Evolutionary conservation across 2,797 vertebrate genomes (phyloP).

Genomic region (Ctenosaura bakeri): DNA sequence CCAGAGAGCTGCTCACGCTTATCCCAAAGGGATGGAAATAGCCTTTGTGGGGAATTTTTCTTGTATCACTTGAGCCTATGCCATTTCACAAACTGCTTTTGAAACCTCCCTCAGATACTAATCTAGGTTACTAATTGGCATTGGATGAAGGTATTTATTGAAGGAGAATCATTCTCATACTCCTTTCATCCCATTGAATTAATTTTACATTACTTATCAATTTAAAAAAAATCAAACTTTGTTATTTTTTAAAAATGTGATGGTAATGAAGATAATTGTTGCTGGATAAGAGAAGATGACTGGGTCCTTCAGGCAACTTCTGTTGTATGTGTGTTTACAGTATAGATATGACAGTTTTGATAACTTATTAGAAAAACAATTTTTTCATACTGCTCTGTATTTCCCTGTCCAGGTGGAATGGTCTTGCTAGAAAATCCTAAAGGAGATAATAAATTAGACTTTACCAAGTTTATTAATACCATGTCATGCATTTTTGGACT

Average conservation of each 20-base stretch:
- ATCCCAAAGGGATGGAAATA: background rate
- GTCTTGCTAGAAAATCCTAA: constrained; percentile 95
- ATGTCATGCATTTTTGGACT: constrained; percentile 89
- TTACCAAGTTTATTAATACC: constrained; percentile 84
- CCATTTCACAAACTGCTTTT: background rate
- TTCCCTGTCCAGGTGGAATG: constrained; percentile 85
- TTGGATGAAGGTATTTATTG: background rate
- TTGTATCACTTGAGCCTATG: background rate
- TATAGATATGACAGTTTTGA: background rate
- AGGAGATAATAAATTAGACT: constrained; percentile 87
- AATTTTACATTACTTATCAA: background rate
- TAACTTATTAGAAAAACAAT: background rate
- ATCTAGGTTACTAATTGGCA: background rate
- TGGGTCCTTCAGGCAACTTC: background rate
- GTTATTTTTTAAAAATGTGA: too few relatives aligned
- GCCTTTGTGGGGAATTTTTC: background rate
- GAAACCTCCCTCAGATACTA: background rate
- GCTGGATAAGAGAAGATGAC: background rate
- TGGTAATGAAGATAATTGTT: background rate
- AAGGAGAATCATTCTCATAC: background rate
- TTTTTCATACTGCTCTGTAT: background rate
- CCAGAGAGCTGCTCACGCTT: background rate
- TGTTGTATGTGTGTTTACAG: background rate
- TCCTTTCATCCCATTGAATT: background rate
- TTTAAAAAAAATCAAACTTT: background rate